A percentile compares a stretch with the other conserved stretches of the same genome.
Evolutionary conservation across 2,113 vertebrate species (phyloP).

Genomic region (Tamias sibiricus): DNA sequence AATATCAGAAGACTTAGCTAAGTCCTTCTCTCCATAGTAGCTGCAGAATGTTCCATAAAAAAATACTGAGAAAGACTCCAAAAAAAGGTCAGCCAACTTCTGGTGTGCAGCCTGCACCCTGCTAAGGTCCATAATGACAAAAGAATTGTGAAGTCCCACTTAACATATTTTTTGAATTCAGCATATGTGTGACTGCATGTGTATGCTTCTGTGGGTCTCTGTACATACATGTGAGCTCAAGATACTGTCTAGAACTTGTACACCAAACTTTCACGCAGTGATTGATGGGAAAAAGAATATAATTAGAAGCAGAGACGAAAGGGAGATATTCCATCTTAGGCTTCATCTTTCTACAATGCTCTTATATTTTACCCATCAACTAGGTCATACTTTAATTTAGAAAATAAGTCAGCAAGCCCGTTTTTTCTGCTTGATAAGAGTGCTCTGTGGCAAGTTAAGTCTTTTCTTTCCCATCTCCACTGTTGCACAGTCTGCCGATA

Average conservation of each 20-base stretch:
- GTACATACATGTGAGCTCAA: background rate
- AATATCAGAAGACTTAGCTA: background rate
- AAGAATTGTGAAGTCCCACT: background rate
- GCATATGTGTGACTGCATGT: background rate
- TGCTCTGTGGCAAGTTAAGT: background rate
- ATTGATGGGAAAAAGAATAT: background rate
- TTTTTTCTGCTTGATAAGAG: background rate
- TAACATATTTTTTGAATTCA: background rate
- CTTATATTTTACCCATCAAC: background rate
- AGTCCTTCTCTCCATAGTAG: background rate
- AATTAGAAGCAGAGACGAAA: background rate
- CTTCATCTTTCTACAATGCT: background rate
- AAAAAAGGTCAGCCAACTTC: background rate
- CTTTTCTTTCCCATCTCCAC: background rate
- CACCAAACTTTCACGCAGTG: background rate
- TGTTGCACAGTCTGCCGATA: background rate
- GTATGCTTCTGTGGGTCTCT: background rate
- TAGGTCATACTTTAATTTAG: background rate
- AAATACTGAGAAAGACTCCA: background rate
- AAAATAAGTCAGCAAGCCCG: background rate
- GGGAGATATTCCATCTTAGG: background rate
- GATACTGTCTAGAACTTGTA: background rate
- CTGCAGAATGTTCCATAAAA: background rate
- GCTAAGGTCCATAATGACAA: background rate
- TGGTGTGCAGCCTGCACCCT: too few relatives aligned